A percentile compares a stretch with the other conserved stretches of the same genome.
Conservation (phyloP, 2,888 invertebrate species). For the Xylophagus ater region DNA sequence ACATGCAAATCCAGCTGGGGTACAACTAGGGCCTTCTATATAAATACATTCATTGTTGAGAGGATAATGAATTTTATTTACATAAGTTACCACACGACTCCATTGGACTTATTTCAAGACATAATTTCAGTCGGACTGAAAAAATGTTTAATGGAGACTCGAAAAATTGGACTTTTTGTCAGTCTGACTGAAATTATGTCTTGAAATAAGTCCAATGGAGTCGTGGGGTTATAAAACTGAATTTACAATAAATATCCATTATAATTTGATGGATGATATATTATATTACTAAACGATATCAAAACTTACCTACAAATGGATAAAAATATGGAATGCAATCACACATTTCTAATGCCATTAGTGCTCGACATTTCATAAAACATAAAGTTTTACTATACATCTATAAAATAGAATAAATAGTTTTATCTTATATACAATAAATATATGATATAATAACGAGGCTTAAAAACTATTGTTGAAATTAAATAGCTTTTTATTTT, state of each 20-base stretch:
- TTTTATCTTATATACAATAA: not conserved
- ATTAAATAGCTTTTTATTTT: no score
- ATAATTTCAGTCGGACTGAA: no score
- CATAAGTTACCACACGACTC: no score
- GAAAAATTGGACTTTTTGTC: no score
- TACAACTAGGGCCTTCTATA: conserved; percentile 29
- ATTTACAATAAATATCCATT: no score
- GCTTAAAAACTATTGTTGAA: no score
- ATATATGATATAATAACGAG: not conserved
- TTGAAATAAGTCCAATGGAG: no score
- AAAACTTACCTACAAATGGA: conserved; percentile 11
- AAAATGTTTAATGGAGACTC: no score
- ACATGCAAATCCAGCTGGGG: conserved; percentile 32
- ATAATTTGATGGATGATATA: not conserved
- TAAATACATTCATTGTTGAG: not conserved
- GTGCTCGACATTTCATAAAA: conserved; percentile 38
- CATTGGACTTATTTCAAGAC: no score
- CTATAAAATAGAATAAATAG: not conserved
- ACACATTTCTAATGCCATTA: conserved; percentile 35
- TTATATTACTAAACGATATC: not conserved
- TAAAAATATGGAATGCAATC: conserved; percentile 42
- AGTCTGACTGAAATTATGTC: no score
- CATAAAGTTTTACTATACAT: conserved; percentile 39
- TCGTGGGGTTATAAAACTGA: no score
- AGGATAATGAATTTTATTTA: no score